Base-by-base conservation (phyloP, 2,113 vertebrate species). In the Podilymbus podiceps region DNA sequence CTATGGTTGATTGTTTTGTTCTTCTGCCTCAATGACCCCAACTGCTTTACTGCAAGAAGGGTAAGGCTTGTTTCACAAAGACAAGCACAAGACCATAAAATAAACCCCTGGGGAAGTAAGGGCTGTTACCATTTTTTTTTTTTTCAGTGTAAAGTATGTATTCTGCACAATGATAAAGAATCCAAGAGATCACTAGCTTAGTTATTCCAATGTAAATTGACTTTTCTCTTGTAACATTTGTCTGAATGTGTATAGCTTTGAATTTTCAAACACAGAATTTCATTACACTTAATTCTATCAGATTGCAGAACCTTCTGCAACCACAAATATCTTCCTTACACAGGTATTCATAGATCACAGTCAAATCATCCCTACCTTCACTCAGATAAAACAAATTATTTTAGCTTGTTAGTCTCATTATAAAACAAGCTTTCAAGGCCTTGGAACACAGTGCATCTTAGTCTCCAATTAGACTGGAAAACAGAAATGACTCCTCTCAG, bases 161-260 rank as follows among this genome's bases (percentile, higher is more conserved):
- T 81, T 49, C 56, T 93, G 81, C 7, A 1, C 15, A 88, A 30
- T 53, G 81, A 85, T 78, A 96, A 94, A 95, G 84, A 94, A 93
- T 93, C 89, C 80, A 92, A 80, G 60, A 91, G 87, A 91, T 91
- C 53, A 71, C 81, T 85, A 83, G 74, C 46, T 94, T 87, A 95
- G 76, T 92, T 94, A 89, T 87, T 87, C 56, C 89, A 79, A 85
- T 85, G 85, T 82, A 93, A 96, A 95, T 95, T 89, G 85, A 82
- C 58, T 93, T 94, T 96, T 95, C 27, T 53, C 85, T 62, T 83
- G 91, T 93, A 94, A 89, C 93, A 85, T 91, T 96, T 95, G 81
- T 85, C 85, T 93, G 89, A 89, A 93, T 83, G 76, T 35, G 49
- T 53, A 82, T 38, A 72, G n/a, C 85, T 79, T 69, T 53, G 69